phyloP scores from a whole-genome alignment of 2,797 vertebrate genomes.

The Hyperoplus immaculatus region DNA sequence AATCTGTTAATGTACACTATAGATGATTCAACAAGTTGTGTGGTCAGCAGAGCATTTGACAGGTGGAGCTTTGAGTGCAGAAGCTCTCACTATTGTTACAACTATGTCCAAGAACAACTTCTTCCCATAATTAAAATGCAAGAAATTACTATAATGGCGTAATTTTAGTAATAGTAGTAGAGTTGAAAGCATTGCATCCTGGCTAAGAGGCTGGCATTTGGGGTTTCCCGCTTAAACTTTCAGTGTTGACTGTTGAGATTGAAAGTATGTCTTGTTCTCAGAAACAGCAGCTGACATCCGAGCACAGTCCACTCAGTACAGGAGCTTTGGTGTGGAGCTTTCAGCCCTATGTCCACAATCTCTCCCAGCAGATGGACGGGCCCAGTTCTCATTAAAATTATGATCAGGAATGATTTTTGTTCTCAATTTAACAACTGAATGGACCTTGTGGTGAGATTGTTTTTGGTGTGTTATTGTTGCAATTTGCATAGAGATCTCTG shows the following conservation, averaged over 20 bases:
- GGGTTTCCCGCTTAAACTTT: not conserved
- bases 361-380: not conserved
- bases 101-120: not conserved
- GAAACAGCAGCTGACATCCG: not conserved
- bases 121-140: not conserved
- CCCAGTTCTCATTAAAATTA: not conserved
- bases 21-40: not conserved
- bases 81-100: not conserved
- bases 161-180: not conserved
- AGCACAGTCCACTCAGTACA: not conserved
- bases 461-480: not conserved
- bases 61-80: not conserved
- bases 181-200: constrained; percentile 3
- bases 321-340: not conserved
- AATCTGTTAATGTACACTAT: not conserved
- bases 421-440: not conserved
- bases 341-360: not conserved
- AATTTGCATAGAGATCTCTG: not conserved
- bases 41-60: not conserved
- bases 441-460: not conserved
- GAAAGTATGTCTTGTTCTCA: not conserved
- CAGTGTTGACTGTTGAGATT: not conserved
- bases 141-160: constrained; percentile 3
- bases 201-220: not conserved
- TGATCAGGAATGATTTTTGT: not conserved